phyloP scores from a whole-genome alignment of 1,140 invertebrate species.

The Nixonia krombeini region DNA sequence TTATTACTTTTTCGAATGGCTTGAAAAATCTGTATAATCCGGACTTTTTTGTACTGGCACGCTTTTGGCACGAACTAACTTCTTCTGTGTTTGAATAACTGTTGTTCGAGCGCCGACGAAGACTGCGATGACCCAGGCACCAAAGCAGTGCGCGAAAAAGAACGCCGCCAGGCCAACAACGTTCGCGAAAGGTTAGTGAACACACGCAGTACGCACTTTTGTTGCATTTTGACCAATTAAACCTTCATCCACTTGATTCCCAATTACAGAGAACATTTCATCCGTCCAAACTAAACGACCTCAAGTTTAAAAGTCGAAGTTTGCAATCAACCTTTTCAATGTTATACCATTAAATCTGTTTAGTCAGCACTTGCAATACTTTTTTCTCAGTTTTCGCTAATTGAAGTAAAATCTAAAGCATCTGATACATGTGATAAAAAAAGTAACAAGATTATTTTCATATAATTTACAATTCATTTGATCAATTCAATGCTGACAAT shows the following conservation, averaged over 20 bases:
- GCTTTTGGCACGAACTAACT: constrained; percentile 58
- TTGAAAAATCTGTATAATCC: constrained; percentile 14
- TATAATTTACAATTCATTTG: no score
- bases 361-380: no score
- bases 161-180: constrained; percentile 98
- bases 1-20: no score
- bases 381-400: no score
- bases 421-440: no score
- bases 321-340: no score
- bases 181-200: constrained; percentile 93
- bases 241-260: constrained; percentile 11
- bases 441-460: no score
- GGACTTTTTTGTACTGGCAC: constrained; percentile 14
- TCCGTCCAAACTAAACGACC: constrained; percentile 9
- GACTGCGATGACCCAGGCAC: constrained; percentile 87
- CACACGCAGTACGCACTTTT: constrained; percentile 67
- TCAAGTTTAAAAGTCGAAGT: no score
- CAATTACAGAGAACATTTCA: constrained; percentile 17
- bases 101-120: constrained; percentile 83
- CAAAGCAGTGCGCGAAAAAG: constrained; percentile 95
- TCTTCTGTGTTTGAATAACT: constrained; percentile 69
- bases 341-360: no score
- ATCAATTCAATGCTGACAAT: no score
- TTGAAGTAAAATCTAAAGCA: no score
- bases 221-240: constrained; percentile 52